Percentiles rank a stretch among this genome's conserved stretches.
Evolutionary conservation across 2,797 vertebrate genomes (phyloP).

Genomic region (Ara ararauna): DNA sequence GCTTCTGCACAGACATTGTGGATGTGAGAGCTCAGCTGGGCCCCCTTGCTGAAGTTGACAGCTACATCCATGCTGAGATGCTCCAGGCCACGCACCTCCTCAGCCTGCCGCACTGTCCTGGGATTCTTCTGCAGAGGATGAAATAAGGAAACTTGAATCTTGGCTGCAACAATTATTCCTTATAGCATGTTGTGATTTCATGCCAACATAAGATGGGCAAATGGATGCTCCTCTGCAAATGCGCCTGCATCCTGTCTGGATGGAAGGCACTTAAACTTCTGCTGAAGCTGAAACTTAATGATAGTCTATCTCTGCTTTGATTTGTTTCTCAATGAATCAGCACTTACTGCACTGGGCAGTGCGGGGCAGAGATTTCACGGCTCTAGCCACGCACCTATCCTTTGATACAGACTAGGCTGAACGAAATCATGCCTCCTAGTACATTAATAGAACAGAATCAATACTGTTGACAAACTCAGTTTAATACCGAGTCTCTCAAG

Average conservation of each 20-base stretch:
- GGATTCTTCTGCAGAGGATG: constrained; percentile 89
- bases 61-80: constrained; percentile 89
- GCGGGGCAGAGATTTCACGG: not conserved
- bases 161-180: not conserved
- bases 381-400: not conserved
- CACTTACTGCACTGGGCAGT: accelerated
- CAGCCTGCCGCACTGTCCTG: constrained; percentile 87
- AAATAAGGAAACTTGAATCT: not conserved
- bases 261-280: not conserved
- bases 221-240: not conserved
- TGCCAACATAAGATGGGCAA: accelerated
- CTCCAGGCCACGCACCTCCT: constrained; percentile 88
- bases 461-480: not conserved
- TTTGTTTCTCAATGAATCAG: not conserved
- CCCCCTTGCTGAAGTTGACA: constrained; percentile 90
- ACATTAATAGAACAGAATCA: not conserved
- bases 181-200: accelerated
- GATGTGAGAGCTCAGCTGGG: constrained; percentile 90
- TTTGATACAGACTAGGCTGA: not conserved
- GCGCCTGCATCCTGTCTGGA: not conserved
- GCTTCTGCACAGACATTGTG: constrained; percentile 93
- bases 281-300: accelerated
- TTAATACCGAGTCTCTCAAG: not conserved
- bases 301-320: not conserved
- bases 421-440: not conserved